Conservation (phyloP, 2,888 invertebrate species). For the Drosophila borborema region DNA sequence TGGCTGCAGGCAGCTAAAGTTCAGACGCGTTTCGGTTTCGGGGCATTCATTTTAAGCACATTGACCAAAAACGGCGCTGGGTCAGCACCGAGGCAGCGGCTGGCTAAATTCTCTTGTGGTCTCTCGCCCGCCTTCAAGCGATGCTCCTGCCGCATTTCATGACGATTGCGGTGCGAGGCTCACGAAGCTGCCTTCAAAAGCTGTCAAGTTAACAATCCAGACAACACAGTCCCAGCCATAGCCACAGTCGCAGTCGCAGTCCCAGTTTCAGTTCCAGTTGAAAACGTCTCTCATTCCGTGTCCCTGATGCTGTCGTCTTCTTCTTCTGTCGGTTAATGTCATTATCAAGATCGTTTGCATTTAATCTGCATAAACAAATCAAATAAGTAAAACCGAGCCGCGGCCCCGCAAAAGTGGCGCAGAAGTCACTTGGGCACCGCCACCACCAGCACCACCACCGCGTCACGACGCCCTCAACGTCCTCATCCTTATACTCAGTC, state of each 20-base stretch:
- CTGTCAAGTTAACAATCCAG: constrained; percentile 83
- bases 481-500: constrained; percentile 37
- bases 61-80: constrained; percentile 73
- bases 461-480: constrained; percentile 51
- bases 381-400: constrained; percentile 73
- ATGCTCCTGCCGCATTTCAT: constrained; percentile 39
- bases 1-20: constrained; percentile 52
- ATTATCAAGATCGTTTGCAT: constrained; percentile 84
- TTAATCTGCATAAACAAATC: constrained; percentile 83
- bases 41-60: constrained; percentile 74
- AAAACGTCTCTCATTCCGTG: constrained; percentile 54
- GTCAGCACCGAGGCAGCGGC: constrained; percentile 53
- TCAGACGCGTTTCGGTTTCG: constrained; percentile 65
- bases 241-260: constrained; percentile 8
- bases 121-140: constrained; percentile 1
- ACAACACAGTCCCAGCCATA: constrained; percentile 52
- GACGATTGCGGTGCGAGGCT: constrained; percentile 66
- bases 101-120: constrained; percentile 5
- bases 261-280: constrained; percentile 44
- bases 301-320: constrained; percentile 62
- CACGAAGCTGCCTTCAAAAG: constrained; percentile 80
- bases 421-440: constrained; percentile 62
- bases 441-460: constrained; percentile 19
- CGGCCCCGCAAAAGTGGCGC: constrained; percentile 69
- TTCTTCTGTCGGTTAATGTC: constrained; percentile 83